A percentile compares a stretch with the other conserved stretches of the same genome.
Conservation (phyloP, 2,888 invertebrate species). For the Drosophila subquinaria region DNA sequence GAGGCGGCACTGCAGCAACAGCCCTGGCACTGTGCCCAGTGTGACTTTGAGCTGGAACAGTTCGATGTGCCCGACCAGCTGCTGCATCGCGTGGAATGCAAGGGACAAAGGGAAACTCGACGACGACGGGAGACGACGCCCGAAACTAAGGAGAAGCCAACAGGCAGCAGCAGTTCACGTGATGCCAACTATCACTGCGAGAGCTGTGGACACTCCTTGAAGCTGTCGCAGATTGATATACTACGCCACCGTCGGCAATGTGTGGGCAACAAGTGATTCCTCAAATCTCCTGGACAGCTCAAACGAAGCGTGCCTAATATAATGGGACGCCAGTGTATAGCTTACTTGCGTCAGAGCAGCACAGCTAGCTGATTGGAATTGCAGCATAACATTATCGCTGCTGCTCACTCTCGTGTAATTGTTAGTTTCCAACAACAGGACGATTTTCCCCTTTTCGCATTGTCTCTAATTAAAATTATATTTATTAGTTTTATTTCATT, state of each 20-base stretch:
- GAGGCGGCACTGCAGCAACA: conserved; percentile 88
- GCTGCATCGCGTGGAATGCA: conserved; percentile 87
- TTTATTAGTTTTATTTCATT: too few species aligned
- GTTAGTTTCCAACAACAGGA: too few species aligned
- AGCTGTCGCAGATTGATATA: conserved; percentile 93
- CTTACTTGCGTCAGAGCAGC: conserved; percentile 1
- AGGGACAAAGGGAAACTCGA: conserved; percentile 15
- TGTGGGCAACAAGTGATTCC: conserved; percentile 46
- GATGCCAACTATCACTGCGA: conserved; percentile 88
- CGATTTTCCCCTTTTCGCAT: too few species aligned
- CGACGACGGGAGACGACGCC: background rate
- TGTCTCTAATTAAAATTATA: too few species aligned
- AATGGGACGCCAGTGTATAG: conserved; percentile 3
- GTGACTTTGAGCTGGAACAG: conserved; percentile 87
- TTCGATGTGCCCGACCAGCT: conserved; percentile 90
- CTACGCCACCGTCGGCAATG: conserved; percentile 92
- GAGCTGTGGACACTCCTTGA: conserved; percentile 89
- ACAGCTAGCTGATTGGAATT: conserved; percentile 1
- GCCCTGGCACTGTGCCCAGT: conserved; percentile 91
- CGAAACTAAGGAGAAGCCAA: background rate
- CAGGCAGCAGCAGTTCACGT: conserved; percentile 8
- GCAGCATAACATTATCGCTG: too few species aligned
- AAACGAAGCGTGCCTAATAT: background rate
- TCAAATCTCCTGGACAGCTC: background rate
- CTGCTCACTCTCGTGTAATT: background rate